Percentiles rank a stretch among this genome's conserved stretches.
Evolutionary conservation across 2,888 invertebrate genomes (phyloP).

Genomic region (Zootermopsis nevadensis): DNA sequence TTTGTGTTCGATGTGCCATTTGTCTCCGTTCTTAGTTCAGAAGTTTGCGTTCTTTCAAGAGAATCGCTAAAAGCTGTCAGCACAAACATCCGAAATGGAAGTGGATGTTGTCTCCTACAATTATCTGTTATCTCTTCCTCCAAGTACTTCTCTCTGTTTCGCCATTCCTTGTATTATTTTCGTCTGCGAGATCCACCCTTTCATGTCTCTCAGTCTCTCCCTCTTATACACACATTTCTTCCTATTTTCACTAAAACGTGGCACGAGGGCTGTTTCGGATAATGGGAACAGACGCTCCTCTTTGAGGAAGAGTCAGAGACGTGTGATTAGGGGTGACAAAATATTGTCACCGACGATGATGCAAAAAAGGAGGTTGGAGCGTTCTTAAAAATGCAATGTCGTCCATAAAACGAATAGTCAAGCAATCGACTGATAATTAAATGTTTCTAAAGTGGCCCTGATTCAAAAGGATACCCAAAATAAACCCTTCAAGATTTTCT

Average conservation of each 20-base stretch:
- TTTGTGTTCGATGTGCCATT: no score
- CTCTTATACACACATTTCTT: slow-evolving; percentile 30
- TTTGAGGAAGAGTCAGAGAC: not conserved
- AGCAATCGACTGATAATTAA: no score
- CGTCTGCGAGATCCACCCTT: slow-evolving; percentile 9
- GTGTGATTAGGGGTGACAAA: slow-evolving; percentile 16
- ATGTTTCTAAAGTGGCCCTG: no score
- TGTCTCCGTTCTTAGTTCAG: no score
- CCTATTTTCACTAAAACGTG: slow-evolving; percentile 2
- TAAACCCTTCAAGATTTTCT: no score
- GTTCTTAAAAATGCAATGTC: no score
- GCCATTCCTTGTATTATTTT: slow-evolving; percentile 31
- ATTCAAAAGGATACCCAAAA: no score
- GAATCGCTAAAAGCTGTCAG: slow-evolving; percentile 3
- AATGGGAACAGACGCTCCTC: slow-evolving; percentile 17
- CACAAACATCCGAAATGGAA: not conserved
- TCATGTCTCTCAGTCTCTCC: not conserved
- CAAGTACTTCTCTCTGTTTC: slow-evolving; percentile 7
- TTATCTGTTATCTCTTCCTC: slow-evolving; percentile 32
- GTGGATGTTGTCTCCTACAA: slow-evolving; percentile 31
- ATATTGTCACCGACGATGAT: no score
- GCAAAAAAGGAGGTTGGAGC: no score
- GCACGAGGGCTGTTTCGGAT: not conserved
- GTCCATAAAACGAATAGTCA: no score
- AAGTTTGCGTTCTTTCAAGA: not conserved